Base-by-base conservation (phyloP, 2,888 invertebrate species). In the Amphipyra berbera region DNA sequence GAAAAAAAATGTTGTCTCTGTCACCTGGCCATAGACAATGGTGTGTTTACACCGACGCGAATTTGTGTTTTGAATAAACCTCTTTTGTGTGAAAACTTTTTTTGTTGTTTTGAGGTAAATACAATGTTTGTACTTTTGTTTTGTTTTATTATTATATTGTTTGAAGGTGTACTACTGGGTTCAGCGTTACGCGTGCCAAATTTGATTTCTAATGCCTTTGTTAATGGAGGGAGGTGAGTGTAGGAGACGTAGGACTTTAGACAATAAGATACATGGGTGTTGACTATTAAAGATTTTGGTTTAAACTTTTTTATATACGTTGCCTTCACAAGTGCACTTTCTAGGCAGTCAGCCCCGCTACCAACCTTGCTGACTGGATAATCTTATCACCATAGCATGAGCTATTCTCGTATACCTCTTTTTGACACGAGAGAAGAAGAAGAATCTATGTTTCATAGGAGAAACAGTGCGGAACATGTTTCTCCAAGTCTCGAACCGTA, bases 21-120 rank as follows among this genome's bases (percentile, higher is more conserved):
- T 83, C 90, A 88, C 88, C 88, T 88, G 89, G 86, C 50, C 68
- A 72, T 65, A 67, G 68, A 80, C 80, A 80, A 78, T 72, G 58
- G 62, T 37, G 33, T 79, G 80, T 88, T 87, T 86, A 88, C 84
- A 82, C 81, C 86, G 85, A 81, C 68, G 87, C 89, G 81, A 90
- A 90, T 90, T 82, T 76, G 76, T 76, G 78, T 73, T 81, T 80
- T 67, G 72, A 75, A 83, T 82, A 78, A 76, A 74, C 69, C 62
- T 40, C 70, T 61, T 64, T 77, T 82, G 79, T 82, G 78, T 79
- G 14, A 54, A 44, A 9, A 33, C 30, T 72, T 48, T 62, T 52
- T 68, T 42, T 21, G 41, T 57, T 48, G 50, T 61, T 61, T 73
- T 70, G 69, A 67, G 66, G 76, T 75, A 60, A 66, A 73, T 30